Conservation (phyloP, 2,113 vertebrate species). For the Prolemur simus region DNA sequence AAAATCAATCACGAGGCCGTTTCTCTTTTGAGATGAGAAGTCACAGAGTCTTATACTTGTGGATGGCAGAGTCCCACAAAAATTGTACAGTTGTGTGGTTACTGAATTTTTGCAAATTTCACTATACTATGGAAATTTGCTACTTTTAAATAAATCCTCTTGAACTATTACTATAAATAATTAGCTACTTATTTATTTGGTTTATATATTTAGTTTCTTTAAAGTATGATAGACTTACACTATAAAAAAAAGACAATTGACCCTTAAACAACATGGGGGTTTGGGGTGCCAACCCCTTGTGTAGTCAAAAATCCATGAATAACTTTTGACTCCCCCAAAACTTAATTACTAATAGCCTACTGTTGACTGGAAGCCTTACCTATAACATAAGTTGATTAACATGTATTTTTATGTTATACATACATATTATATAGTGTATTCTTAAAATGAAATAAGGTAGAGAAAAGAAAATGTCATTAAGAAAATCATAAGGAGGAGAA, state of each 20-base stretch:
- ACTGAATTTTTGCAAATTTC: background rate
- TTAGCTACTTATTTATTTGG: background rate
- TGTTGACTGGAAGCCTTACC: background rate
- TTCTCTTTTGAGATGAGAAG: background rate
- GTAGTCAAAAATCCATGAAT: background rate
- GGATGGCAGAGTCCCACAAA: background rate
- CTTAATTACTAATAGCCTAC: background rate
- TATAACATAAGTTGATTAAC: background rate
- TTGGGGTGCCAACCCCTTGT: background rate
- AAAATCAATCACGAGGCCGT: background rate
- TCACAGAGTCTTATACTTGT: background rate
- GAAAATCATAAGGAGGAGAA: background rate
- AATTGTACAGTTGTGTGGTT: background rate
- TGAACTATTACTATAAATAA: background rate
- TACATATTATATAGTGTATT: background rate
- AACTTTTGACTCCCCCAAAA: background rate
- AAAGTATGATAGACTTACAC: background rate
- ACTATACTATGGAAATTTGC: background rate
- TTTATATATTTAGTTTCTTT: background rate
- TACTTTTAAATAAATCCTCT: conserved; percentile 6
- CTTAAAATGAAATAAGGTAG: background rate
- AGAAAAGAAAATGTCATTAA: background rate
- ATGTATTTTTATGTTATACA: background rate
- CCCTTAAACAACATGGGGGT: background rate
- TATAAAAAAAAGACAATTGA: background rate